Evolutionary conservation across 2,888 invertebrate species (phyloP), one percentile per base, ranked within the genome.

Genomic region (Sinodicranocentrus sp.): DNA sequence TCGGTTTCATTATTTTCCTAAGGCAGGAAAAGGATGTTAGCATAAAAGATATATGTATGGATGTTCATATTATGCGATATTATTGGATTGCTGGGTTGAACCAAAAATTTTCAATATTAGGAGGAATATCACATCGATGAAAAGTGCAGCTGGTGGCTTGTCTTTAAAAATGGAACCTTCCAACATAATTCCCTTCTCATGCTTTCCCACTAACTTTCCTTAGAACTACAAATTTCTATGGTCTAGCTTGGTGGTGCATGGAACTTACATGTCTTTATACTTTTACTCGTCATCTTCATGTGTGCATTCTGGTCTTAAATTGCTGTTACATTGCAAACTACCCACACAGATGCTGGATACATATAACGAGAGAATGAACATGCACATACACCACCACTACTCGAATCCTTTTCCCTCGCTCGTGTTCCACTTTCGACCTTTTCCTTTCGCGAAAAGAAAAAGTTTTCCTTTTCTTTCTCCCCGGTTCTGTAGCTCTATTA

Each of bases 401-500:
- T 33, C 33, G 10, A 48, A 10, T 48, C 48, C 48, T 5, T 48
- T n/a, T n/a, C 48, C 6, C 15, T 48, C n/a, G 13, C 19, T 67
- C 59, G 39, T 77, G 77, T 68, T 77, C 77, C 68, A 77, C 77
- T 77, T 77, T 77, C 77, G 77, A 77, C 68, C 77, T 77, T 77
- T 61, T 76, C 25, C 75, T 19, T 61, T 26, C 21, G 19, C 10
- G 17, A 63, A 63, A 63, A n/a, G n/a, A n/a, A n/a, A n/a, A n/a
- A n/a, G n/a, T n/a, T n/a, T n/a, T n/a, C 15, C 33, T 57, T 57
- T 25, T 57, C 57, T 25, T 25, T 25, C 8, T 57, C 25, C 25
- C 57, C n/a, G 5, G 25, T 10, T 25, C 57, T 25, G 5, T 33
- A 3, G 3, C 33, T 33, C 33, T 33, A 33, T 10, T 33, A 19